Percentiles rank a stretch among this genome's conserved stretches.
These are phyloP conservation scores for Andrena marginata DNA, from an alignment of 2,888 invertebrate species.

Conservation along the genomic window DNA sequence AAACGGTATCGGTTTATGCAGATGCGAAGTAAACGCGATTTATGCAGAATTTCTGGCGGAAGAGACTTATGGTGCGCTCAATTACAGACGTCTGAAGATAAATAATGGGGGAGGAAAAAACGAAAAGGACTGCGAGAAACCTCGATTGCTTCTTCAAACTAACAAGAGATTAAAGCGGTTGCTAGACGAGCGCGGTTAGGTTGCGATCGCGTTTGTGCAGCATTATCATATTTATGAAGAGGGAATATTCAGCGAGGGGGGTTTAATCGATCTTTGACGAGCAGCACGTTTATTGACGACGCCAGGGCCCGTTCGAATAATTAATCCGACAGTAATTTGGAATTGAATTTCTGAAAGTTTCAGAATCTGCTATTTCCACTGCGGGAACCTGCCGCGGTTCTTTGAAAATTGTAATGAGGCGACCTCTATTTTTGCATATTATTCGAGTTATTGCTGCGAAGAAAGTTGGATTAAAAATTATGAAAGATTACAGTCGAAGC, in stretches of 20 bases:
- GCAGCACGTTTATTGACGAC: conserved; percentile 41
- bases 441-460: neutral
- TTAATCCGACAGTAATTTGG: conserved; percentile 41
- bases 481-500: conserved; percentile 10
- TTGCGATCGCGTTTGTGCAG: conserved; percentile 48
- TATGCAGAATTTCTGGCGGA: conserved; percentile 31
- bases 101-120: conserved; percentile 25
- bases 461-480: conserved; percentile 49
- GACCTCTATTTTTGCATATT: conserved; percentile 9
- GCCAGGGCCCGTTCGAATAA: conserved; percentile 35
- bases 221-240: conserved; percentile 61
- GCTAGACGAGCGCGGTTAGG: conserved; percentile 44
- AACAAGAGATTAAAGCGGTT: conserved; percentile 55
- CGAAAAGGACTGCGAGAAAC: conserved; percentile 10
- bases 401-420: conserved; percentile 18
- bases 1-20: conserved; percentile 25
- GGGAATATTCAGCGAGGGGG: conserved; percentile 53
- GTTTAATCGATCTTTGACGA: conserved; percentile 61
- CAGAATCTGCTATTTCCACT: neutral
- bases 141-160: conserved; percentile 51
- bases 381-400: neutral
- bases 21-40: conserved; percentile 9
- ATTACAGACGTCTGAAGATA: conserved; percentile 29
- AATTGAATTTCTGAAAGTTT: conserved; percentile 39
- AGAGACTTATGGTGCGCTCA: conserved; percentile 21